Percentiles rank a stretch among this genome's conserved stretches.
Evolutionary conservation across 2,797 vertebrate genomes (phyloP).

Genomic region (Micromesistius poutassou): DNA sequence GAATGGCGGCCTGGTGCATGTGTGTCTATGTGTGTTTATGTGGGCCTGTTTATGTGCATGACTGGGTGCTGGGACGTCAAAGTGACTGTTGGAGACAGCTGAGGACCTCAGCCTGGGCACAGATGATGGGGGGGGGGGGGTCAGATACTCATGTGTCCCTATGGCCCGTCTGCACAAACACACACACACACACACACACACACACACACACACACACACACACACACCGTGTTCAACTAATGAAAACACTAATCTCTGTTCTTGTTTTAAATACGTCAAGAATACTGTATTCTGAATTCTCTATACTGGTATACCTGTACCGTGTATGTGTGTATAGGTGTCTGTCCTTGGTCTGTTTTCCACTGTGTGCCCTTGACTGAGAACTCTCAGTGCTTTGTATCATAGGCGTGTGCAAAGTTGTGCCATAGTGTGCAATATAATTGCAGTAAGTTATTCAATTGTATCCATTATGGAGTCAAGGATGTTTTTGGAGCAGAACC

Average conservation of each 20-base stretch:
- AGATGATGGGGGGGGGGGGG: constrained; percentile 54
- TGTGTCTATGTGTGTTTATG: constrained; percentile 34
- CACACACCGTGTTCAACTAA: constrained; percentile 22
- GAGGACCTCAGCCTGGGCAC: constrained; percentile 49
- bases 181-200: constrained; percentile 2
- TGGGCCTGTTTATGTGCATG: constrained; percentile 11
- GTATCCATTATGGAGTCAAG: neutral
- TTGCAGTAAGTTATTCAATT: neutral
- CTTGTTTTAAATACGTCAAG: neutral
- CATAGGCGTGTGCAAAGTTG: neutral
- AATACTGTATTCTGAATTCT: neutral
- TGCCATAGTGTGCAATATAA: neutral
- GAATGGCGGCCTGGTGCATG: constrained; percentile 3
- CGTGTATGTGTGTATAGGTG: neutral
- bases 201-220: constrained; percentile 5
- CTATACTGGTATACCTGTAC: neutral
- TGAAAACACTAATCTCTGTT: neutral
- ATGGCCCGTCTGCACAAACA: constrained; percentile 32
- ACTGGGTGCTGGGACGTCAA: constrained; percentile 52
- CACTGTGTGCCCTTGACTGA: neutral
- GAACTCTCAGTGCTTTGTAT: constrained; percentile 2
- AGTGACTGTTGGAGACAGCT: constrained; percentile 73
- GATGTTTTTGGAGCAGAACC: neutral
- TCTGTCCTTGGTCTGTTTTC: neutral
- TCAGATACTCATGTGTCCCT: constrained; percentile 51